Conservation (phyloP, 2,797 vertebrate genomes). For the Mastacembelus armatus region DNA sequence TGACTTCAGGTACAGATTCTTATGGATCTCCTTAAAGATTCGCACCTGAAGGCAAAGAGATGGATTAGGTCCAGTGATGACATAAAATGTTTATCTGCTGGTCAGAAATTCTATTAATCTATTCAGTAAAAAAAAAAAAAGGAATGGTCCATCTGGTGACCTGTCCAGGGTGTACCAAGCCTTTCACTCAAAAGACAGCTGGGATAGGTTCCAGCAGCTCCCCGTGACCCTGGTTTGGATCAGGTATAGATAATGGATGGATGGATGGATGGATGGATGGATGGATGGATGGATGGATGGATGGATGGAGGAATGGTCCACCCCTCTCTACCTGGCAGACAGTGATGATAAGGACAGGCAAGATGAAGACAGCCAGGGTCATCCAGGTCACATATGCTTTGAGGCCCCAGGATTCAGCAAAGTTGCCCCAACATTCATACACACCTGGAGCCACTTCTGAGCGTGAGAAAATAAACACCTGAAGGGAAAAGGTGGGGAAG, state of each 20-base stretch:
- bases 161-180: too few relatives aligned
- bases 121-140: too few relatives aligned
- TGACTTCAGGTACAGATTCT: constrained; percentile 84
- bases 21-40: constrained; percentile 89
- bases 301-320: too few relatives aligned
- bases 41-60: constrained; percentile 74
- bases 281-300: too few relatives aligned
- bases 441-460: constrained; percentile 83
- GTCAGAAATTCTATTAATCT: neutral
- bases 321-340: constrained; percentile 79
- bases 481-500: constrained; percentile 2
- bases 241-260: too few relatives aligned
- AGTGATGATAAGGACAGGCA: constrained; percentile 86
- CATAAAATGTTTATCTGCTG: neutral
- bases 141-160: too few relatives aligned
- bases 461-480: constrained; percentile 90
- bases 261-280: too few relatives aligned
- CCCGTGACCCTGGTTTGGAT: too few relatives aligned
- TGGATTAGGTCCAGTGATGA: neutral
- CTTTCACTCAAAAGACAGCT: too few relatives aligned
- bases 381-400: constrained; percentile 92
- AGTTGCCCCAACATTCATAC: constrained; percentile 88
- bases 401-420: constrained; percentile 87
- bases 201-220: too few relatives aligned
- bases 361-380: constrained; percentile 87